Base-by-base conservation (phyloP, 2,113 vertebrate species). In the Okapia johnstoni region DNA sequence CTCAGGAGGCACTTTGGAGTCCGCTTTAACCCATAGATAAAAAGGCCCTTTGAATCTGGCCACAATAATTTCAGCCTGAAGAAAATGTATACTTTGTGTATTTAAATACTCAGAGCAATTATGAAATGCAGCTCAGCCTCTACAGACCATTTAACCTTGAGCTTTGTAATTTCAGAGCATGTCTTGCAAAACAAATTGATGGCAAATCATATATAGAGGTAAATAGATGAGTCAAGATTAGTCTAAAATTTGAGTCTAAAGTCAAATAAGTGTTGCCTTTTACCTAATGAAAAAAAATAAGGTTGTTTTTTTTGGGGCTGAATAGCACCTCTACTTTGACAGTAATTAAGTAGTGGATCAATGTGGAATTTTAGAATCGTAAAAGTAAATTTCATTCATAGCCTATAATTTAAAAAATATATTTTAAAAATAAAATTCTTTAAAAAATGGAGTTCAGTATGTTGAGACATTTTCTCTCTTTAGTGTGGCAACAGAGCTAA, bases 71-170 rank as follows among this genome's bases (percentile, higher is more conserved):
- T 85, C 36, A 93, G 63, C 63, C 58, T 88, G 70, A 54, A 86
- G 43, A 26, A 77, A 87, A 93, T 23, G 14, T 52, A 16, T 55
- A 52, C 7, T 4, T 4, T 88, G n/a, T 81, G 36, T 76, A 81
- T 85, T 85, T 96, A 97, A 96, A 93, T 79, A 91, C 60, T 93
- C 92, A 79, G 81, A 88, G 43, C 63, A 90, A 88, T 95, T 94
- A 81, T 30, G 40, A 91, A 96, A 52, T 19, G 4, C 81, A 83
- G 89, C 86, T 46, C 77, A 57, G 54, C 60, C 66, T 81, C 86
- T 19, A 36, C 0, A 97, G 89, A 36, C 66, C 88, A 97, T 33
- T 91, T 96, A 96, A 86, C 60, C 85, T 92, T 96, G 86, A 96
- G 43, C 13, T n/a, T 30, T 81, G 17, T 50, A 83, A 97, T 91